A percentile compares a stretch with the other conserved stretches of the same genome.
Evolutionary conservation across 2,797 vertebrate genomes (phyloP).

Genomic region (Sebastolobus alascanus): DNA sequence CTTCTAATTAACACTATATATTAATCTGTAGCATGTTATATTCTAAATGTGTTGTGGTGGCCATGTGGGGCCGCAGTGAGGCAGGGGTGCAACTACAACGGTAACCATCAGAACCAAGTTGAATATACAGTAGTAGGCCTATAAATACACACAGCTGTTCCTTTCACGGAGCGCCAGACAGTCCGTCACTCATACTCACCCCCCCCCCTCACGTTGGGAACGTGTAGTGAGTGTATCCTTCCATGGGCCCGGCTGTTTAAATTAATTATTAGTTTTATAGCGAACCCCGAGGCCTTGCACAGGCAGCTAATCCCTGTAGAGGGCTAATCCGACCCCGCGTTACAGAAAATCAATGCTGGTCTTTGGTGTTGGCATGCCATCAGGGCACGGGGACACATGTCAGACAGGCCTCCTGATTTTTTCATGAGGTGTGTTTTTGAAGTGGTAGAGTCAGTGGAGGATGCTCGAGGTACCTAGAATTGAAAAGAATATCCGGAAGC

Average conservation of each 20-base stretch:
- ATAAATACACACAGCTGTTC: constrained; percentile 56
- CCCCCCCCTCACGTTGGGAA: constrained; percentile 66
- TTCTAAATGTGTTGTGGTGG: neutral
- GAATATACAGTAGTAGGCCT: constrained; percentile 41
- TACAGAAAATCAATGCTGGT: constrained; percentile 93
- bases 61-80: neutral
- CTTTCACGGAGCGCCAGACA: constrained; percentile 65
- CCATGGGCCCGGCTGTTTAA: constrained; percentile 86
- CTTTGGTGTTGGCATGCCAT: constrained; percentile 86
- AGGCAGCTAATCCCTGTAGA: constrained; percentile 91
- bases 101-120: constrained; percentile 29
- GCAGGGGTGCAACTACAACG: neutral
- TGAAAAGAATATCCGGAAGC: constrained; percentile 86
- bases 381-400: constrained; percentile 87
- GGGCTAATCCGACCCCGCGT: constrained; percentile 88
- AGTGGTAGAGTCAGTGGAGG: constrained; percentile 86
- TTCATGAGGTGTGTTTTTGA: constrained; percentile 88
- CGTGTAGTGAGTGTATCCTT: constrained; percentile 82
- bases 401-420: constrained; percentile 88
- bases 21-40: constrained; percentile 12
- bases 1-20: neutral
- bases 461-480: constrained; percentile 87
- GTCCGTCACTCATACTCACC: constrained; percentile 75
- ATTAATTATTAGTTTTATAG: constrained; percentile 94
- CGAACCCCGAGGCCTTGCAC: constrained; percentile 87